These are phyloP conservation scores for Callyntrura sp. DNA, from an alignment of 2,888 invertebrate genomes.

Conservation along the genomic window DNA sequence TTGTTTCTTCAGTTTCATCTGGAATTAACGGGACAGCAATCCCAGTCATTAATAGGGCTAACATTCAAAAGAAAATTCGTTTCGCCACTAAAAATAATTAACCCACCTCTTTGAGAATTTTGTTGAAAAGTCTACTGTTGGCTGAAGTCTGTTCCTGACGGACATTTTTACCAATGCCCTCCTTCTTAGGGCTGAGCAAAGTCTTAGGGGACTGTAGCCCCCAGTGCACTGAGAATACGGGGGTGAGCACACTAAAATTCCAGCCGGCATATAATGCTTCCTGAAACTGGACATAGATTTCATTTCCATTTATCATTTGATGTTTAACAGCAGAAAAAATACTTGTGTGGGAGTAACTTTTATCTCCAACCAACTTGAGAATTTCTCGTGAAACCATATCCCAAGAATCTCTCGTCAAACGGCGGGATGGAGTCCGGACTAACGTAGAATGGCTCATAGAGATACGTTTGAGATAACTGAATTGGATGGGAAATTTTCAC, in stretches of 20 bases:
- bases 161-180: constrained; percentile 62
- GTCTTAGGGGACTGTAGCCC: constrained; percentile 86
- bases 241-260: constrained; percentile 73
- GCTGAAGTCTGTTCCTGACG: constrained; percentile 58
- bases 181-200: constrained; percentile 96
- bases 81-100: too few relatives aligned
- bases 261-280: constrained; percentile 70
- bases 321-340: constrained; percentile 87
- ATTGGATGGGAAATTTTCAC: constrained; percentile 73
- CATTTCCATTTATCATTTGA: too few relatives aligned
- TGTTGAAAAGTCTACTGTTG: constrained; percentile 64
- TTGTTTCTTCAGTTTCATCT: constrained; percentile 71
- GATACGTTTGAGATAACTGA: constrained; percentile 55
- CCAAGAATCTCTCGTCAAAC: constrained; percentile 72
- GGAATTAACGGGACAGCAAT: too few relatives aligned
- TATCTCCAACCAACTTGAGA: constrained; percentile 87
- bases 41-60: too few relatives aligned
- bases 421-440: constrained; percentile 69
- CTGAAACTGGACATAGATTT: constrained; percentile 68
- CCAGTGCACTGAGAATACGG: constrained; percentile 72
- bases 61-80: too few relatives aligned
- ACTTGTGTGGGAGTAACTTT: too few relatives aligned
- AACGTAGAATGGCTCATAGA: constrained; percentile 94
- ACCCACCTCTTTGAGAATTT: constrained; percentile 64
- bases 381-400: constrained; percentile 74